Evolutionary conservation across 2,888 invertebrate species (phyloP).

Genomic region (Thecocarcelia acutangulata): DNA sequence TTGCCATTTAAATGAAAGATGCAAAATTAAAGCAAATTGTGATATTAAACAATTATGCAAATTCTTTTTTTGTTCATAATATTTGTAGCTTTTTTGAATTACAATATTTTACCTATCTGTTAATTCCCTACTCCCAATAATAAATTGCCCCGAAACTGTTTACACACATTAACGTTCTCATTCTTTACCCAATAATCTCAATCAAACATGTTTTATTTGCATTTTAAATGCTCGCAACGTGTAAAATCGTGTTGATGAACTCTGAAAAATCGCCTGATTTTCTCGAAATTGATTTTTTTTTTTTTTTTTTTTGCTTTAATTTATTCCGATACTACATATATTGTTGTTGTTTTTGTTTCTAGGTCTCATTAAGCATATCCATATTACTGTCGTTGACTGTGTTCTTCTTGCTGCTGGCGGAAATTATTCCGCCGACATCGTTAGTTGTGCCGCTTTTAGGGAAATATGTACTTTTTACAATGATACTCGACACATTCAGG

Average conservation of each 20-base stretch:
- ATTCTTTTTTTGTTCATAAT: too few species aligned
- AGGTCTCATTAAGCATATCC: conserved; percentile 97
- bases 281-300: not conserved
- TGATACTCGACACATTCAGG: conserved; percentile 97
- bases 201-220: conserved; percentile 19
- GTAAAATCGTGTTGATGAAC: not conserved
- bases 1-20: too few species aligned
- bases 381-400: conserved; percentile 96
- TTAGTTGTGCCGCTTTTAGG: conserved; percentile 95
- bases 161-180: too few species aligned
- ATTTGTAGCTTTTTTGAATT: too few species aligned
- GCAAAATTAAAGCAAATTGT: too few species aligned
- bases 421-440: conserved; percentile 95
- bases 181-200: not conserved
- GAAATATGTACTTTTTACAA: conserved; percentile 97
- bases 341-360: conserved; percentile 76
- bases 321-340: conserved; percentile 16
- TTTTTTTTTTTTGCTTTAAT: conserved; percentile 7
- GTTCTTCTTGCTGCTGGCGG: conserved; percentile 95
- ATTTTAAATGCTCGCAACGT: conserved; percentile 15
- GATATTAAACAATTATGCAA: too few species aligned
- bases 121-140: too few species aligned
- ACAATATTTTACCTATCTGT: too few species aligned
- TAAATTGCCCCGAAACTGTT: too few species aligned
- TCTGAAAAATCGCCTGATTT: not conserved